Evolutionary conservation across 2,888 invertebrate genomes (phyloP).

Genomic region (Thumatha senex): DNA sequence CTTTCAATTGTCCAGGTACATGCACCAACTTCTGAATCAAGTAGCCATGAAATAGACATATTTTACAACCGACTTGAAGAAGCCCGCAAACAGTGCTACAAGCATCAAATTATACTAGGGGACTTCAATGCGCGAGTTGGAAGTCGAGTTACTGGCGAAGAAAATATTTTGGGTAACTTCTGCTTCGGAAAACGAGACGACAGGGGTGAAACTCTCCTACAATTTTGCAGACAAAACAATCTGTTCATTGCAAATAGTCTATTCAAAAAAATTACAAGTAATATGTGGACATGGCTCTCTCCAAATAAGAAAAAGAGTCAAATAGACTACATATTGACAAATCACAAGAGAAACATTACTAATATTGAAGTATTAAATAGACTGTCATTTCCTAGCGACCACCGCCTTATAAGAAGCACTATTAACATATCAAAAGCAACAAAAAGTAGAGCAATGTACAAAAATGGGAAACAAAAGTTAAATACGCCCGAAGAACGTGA

Average conservation of each 20-base stretch:
- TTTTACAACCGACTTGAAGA: not conserved
- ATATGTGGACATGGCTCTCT: not conserved
- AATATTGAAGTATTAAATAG: not conserved
- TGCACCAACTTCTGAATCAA: not conserved
- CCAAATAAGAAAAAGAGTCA: not conserved
- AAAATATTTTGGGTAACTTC: slow-evolving; percentile 1
- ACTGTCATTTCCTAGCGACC: not conserved
- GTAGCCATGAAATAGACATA: not conserved
- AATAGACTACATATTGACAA: not conserved
- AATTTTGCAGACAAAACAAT: slow-evolving; percentile 1
- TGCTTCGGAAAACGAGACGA: slow-evolving; percentile 23
- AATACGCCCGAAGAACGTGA: not conserved
- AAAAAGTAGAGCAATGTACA: not conserved
- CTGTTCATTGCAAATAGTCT: not conserved
- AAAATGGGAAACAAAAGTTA: not conserved
- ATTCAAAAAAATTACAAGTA: not conserved
- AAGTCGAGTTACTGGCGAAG: not conserved
- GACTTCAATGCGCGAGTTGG: not conserved
- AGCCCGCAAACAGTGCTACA: not conserved
- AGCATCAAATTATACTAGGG: not conserved
- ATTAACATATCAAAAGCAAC: not conserved
- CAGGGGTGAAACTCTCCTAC: slow-evolving; percentile 17
- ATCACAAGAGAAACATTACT: not conserved
- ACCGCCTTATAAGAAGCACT: no score
- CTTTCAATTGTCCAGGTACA: not conserved